Percentiles rank a stretch among this genome's conserved stretches.
Conservation (phyloP, 2,113 vertebrate species). For the Pseudopodoces humilis region DNA sequence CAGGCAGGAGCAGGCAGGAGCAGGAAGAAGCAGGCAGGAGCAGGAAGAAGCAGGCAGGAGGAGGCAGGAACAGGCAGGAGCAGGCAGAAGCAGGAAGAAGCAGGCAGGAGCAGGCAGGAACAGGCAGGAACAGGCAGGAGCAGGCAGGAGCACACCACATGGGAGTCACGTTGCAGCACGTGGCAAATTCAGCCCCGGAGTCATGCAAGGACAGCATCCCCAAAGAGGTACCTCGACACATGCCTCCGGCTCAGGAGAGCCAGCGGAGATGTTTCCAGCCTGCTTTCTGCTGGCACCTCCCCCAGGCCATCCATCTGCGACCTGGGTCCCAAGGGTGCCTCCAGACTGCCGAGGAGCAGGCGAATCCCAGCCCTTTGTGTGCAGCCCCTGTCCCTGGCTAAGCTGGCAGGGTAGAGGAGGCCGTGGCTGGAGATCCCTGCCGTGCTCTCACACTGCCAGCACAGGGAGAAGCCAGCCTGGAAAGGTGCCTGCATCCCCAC, state of each 20-base stretch:
- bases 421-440: neutral
- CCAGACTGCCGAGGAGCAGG: neutral
- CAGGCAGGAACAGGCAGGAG: neutral
- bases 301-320: neutral
- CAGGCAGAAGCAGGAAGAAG: neutral
- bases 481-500: neutral
- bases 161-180: neutral
- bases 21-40: neutral
- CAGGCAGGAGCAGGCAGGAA: neutral
- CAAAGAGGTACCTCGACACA: neutral
- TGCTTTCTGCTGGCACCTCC: neutral
- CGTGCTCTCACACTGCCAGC: neutral
- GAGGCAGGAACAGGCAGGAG: neutral
- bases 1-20: neutral
- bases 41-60: neutral
- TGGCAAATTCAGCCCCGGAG: neutral
- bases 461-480: neutral
- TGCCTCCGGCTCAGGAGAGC: neutral
- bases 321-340: neutral
- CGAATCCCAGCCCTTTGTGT: neutral
- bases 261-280: neutral
- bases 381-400: neutral
- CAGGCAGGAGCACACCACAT: rapidly evolving
- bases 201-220: neutral
- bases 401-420: neutral